These are phyloP conservation scores for Aphelinus atriplicis DNA, from an alignment of 1,140 invertebrate species.

Conservation along the genomic window DNA sequence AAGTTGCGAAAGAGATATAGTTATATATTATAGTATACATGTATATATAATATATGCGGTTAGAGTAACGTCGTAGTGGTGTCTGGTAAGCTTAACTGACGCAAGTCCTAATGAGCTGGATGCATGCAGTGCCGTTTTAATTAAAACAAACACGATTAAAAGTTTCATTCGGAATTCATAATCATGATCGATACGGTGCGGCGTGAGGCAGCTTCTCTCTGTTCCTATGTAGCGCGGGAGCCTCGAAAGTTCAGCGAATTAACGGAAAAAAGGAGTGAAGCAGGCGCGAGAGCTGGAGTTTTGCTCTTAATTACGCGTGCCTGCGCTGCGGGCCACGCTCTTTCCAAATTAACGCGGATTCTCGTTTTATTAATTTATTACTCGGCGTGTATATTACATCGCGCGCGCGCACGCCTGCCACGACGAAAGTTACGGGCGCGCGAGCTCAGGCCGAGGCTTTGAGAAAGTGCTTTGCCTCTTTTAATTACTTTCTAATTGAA, in stretches of 20 bases:
- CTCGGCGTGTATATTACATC: conserved; percentile 46
- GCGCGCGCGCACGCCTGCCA: conserved; percentile 34
- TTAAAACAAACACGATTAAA: conserved; percentile 62
- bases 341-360: conserved; percentile 37
- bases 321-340: conserved; percentile 5
- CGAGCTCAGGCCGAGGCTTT: conserved; percentile 24
- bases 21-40: too few species aligned
- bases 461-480: conserved; percentile 47
- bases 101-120: conserved; percentile 48
- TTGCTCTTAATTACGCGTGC: conserved; percentile 54
- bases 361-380: conserved; percentile 60
- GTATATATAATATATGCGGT: too few species aligned
- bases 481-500: conserved; percentile 60
- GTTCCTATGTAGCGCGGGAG: conserved; percentile 42
- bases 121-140: conserved; percentile 58
- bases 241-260: conserved; percentile 4
- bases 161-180: conserved; percentile 58
- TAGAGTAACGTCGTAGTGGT: not conserved
- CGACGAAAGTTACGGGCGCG: conserved; percentile 34
- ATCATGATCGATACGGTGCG: conserved; percentile 45
- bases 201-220: conserved; percentile 31
- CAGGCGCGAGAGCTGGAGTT: conserved; percentile 6
- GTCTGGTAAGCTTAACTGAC: conserved; percentile 36
- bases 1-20: too few species aligned
- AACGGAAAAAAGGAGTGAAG: conserved; percentile 30